These are phyloP conservation scores for Calliscelio sp. DNA, from an alignment of 2,888 invertebrate species.

Conservation along the genomic window DNA sequence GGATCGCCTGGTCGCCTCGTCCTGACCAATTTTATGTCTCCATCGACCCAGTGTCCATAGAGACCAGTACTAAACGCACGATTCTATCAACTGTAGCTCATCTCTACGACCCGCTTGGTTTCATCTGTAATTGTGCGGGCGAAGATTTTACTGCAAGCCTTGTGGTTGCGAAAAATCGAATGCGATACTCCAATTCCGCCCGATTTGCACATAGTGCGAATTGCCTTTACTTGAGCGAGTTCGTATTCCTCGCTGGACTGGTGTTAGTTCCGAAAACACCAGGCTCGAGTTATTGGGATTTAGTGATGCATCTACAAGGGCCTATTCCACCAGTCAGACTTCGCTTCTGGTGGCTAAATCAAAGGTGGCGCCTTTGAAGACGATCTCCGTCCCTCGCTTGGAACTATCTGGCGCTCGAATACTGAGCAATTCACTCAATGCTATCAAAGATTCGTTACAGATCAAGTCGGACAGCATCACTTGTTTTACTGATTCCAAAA, in stretches of 20 bases:
- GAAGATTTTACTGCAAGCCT: slow-evolving; percentile 50
- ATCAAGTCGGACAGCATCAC: no score
- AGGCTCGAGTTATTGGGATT: background rate
- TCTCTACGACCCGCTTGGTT: slow-evolving; percentile 20
- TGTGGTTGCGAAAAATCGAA: slow-evolving; percentile 32
- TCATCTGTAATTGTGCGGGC: slow-evolving; percentile 4
- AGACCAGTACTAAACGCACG: slow-evolving; percentile 9
- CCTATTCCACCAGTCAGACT: no score
- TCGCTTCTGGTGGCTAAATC: background rate
- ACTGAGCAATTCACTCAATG: no score
- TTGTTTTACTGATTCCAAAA: background rate
- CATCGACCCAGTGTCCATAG: no score
- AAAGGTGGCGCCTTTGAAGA: background rate
- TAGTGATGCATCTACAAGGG: background rate
- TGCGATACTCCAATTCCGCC: slow-evolving; percentile 5
- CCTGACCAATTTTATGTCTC: no score
- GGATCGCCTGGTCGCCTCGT: no score
- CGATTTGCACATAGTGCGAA: background rate
- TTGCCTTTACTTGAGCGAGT: background rate
- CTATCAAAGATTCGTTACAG: no score
- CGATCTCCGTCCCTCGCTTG: background rate
- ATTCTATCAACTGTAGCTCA: slow-evolving; percentile 2
- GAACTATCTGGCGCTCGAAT: background rate
- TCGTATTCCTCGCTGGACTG: background rate
- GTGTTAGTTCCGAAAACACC: background rate